Conservation (phyloP, 2,113 vertebrate species). For the Spilogale gracilis region DNA sequence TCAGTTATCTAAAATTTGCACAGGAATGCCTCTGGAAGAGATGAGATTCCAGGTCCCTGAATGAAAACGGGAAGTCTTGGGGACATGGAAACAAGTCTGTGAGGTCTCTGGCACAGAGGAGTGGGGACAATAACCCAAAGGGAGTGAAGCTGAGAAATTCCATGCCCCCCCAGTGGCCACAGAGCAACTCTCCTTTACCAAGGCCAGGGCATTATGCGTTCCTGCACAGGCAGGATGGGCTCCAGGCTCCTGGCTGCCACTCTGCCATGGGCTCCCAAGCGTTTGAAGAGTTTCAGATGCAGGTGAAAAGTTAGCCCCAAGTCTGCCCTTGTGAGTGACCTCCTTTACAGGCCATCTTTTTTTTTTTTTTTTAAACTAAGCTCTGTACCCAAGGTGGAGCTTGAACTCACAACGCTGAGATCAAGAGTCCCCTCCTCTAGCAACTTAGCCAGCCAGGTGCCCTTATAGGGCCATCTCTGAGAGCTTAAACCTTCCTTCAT, state of each 20-base stretch:
- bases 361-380: background rate
- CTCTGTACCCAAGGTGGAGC: background rate
- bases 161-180: background rate
- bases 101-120: background rate
- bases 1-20: background rate
- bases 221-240: background rate
- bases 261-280: background rate
- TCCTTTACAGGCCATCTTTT: background rate
- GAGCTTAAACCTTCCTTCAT: background rate
- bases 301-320: background rate
- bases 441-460: background rate
- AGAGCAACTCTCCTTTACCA: background rate
- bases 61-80: background rate
- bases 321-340: fast-evolving
- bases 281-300: background rate
- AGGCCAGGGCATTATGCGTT: background rate
- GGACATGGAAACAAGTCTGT: background rate
- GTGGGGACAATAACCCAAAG: too few relatives aligned
- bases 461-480: background rate
- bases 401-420: background rate
- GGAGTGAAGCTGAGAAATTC: background rate
- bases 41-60: background rate
- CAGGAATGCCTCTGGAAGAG: background rate
- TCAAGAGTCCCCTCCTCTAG: background rate
- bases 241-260: background rate